Evolutionary conservation across 2,797 vertebrate species (phyloP), one percentile per base, ranked within the genome.

Genomic region (Thripadectes ignobilis): DNA sequence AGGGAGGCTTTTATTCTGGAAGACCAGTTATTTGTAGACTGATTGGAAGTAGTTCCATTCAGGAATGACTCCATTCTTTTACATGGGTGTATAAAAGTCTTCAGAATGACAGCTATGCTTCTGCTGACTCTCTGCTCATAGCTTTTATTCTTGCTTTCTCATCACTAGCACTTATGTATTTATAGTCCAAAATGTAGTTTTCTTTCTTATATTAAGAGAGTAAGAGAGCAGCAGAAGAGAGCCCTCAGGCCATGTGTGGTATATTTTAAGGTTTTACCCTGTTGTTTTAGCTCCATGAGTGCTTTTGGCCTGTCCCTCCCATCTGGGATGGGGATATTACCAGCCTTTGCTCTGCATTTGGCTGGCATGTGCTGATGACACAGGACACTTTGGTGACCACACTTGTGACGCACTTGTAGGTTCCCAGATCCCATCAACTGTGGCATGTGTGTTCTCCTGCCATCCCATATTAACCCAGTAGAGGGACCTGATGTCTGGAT

Each of bases 401-500:
- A 6, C 8, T 48, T 45, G 32, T 14, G 41, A 24, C 30, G 54
- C 46, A 22, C 22, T 69, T 88, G 52, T 21, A 3, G 9, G 6
- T 55, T 80, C 46, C 32, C 46, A 57, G 22, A 59, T 62, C 12
- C 51, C 23, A 21, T 41, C 1, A 2, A 34, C 34, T 2, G 4
- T 24, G 43, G 34, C 34, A 12, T 2, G 0, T 52, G 74, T 36
- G 26, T 77, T 86, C n/a, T 84, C 41, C 27, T 94, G 91, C 63
- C 83, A 68, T 96, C 83, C 85, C 61, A 9, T 57, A 36, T 67
- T 77, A 84, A 92, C 92, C 92, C 92, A 72, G 91, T n/a, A 93
- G 93, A 95, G 95, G 92, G 88, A 94, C 69, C 88, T 83, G 69
- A 80, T 85, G 79, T 79, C 68, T 92, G 61, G 61, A 34, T 74